A percentile compares a stretch with the other conserved stretches of the same genome.
phyloP scores from a whole-genome alignment of 2,113 vertebrate genomes.

The Oncorhynchus keta region DNA sequence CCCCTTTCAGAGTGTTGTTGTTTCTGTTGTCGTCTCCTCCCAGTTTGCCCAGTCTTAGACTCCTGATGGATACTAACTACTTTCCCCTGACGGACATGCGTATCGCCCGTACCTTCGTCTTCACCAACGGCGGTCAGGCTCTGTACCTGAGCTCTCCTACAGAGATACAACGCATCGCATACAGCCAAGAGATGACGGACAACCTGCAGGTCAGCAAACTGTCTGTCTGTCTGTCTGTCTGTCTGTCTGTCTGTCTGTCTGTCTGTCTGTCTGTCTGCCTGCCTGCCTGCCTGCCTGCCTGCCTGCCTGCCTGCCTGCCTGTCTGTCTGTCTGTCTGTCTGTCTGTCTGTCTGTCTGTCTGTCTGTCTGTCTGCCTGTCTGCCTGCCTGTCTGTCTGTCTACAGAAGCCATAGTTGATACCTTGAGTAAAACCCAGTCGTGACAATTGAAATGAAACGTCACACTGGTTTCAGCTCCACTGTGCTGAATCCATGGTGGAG shows the following conservation, averaged over 20 bases:
- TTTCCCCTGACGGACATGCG: slow-evolving; percentile 95
- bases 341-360: too few relatives aligned
- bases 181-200: slow-evolving; percentile 98
- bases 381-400: neutral
- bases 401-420: slow-evolving; percentile 2
- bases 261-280: too few relatives aligned
- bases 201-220: slow-evolving; percentile 85
- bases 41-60: slow-evolving; percentile 95
- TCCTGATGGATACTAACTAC: slow-evolving; percentile 92
- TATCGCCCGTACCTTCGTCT: slow-evolving; percentile 97
- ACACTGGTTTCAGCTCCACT: slow-evolving; percentile 26
- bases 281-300: too few relatives aligned
- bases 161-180: slow-evolving; percentile 97
- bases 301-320: too few relatives aligned
- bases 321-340: too few relatives aligned
- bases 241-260: too few relatives aligned
- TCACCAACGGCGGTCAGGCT: slow-evolving; percentile 92
- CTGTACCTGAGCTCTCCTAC: slow-evolving; percentile 96
- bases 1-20: too few relatives aligned
- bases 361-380: too few relatives aligned
- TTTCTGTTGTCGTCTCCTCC: neutral
- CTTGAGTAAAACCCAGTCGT: slow-evolving; percentile 8
- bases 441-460: slow-evolving; percentile 51
- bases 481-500: slow-evolving; percentile 21
- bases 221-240: neutral